Evolutionary conservation across 2,113 vertebrate species (phyloP).

Genomic region (Stegostoma tigrinum): DNA sequence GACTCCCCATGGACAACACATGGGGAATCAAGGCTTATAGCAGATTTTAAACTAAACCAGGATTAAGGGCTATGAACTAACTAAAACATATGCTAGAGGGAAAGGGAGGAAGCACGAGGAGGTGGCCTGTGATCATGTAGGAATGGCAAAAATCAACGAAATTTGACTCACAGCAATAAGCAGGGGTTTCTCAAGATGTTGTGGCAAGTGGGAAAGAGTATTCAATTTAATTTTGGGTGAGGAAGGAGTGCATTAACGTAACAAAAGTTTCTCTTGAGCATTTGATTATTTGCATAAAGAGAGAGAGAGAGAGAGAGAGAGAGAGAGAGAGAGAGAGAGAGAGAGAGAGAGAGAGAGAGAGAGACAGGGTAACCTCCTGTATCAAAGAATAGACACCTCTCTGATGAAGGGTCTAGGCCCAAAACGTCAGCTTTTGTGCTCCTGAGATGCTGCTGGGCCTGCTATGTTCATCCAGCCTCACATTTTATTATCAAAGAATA

Average conservation of each 20-base stretch:
- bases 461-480: no score
- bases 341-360: no score
- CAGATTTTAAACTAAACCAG: not conserved
- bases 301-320: no score
- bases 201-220: not conserved
- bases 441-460: no score
- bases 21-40: not conserved
- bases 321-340: no score
- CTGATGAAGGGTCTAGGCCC: no score
- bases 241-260: not conserved
- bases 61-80: not conserved
- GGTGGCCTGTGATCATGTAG: not conserved
- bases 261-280: not conserved
- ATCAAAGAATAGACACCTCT: no score
- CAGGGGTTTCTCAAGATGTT: not conserved
- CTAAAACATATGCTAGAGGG: not conserved
- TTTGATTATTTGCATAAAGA: no score
- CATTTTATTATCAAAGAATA: no score
- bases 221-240: not conserved
- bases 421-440: no score
- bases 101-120: not conserved
- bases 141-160: not conserved
- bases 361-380: no score
- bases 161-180: not conserved
- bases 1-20: not conserved